Evolutionary conservation across 2,888 invertebrate species (phyloP), one percentile per base, ranked within the genome.

Genomic region (Tenthredo notha): DNA sequence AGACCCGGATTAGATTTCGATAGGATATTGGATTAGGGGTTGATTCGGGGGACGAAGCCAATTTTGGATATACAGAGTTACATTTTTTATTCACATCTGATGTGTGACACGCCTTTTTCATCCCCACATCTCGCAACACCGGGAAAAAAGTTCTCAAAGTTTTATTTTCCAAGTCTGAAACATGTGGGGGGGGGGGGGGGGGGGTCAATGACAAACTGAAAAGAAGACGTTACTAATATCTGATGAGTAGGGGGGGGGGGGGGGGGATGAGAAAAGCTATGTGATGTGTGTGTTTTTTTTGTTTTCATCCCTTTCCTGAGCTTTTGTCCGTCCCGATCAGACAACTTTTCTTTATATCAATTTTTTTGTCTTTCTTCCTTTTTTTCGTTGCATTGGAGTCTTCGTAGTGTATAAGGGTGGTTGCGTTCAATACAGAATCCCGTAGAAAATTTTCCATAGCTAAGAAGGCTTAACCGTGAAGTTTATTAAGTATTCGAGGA

Each of bases 21-120:
- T 78, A 84, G 84, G 77, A 84, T 77, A 77, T 78, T 77, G 84
- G 84, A 84, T 84, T 84, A 77, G 77, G 77, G 77, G 65, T 78
- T 78, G 77, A 84, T 84, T 67, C 77, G 65, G 21, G 77, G 77
- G 84, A 77, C 50, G 67, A 83, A 83, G 29, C 67, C 83, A 83
- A 83, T 83, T 83, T 50, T 10, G 70, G 25, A 58, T 67, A 65
- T 75, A 75, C 84, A 65, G 61, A 29, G 74, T 37, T 47, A 84
- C 47, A 84, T 84, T 84, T 78, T 61, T 77, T 33, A 84, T 77
- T 29, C 84, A 47, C 58, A 29, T 21, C 37, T 9, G 37, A 37
- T 61, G 43, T 40, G 9, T 12, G 29, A 77, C 80, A 43, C 80
- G 10, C 54, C 61, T 21, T 21, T 61, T 21, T 80, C 25, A 54